These are phyloP conservation scores for Melitaea athalia DNA, from an alignment of 2,888 invertebrate genomes.

Conservation along the genomic window DNA sequence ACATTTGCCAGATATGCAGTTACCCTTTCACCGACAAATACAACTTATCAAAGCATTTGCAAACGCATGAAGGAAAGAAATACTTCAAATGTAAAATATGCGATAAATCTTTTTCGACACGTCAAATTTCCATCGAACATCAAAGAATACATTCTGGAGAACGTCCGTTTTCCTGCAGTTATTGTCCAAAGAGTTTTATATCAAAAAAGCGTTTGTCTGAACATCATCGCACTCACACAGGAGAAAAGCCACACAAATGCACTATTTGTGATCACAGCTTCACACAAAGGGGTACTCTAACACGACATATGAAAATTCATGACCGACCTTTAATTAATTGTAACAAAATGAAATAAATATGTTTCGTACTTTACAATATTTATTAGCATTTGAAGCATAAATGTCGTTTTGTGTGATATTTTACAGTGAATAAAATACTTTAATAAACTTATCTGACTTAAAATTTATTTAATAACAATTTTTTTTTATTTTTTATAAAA, in stretches of 20 bases:
- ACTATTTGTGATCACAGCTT: conserved; percentile 67
- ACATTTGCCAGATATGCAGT: conserved; percentile 67
- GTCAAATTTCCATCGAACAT: conserved; percentile 62
- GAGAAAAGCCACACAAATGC: conserved; percentile 72
- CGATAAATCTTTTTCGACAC: conserved; percentile 61
- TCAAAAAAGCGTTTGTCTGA: conserved; percentile 66
- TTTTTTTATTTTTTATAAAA: neutral
- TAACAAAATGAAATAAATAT: neutral
- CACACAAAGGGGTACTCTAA: conserved; percentile 70
- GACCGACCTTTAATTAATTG: conserved; percentile 43
- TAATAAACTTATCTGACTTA: conserved; percentile 4
- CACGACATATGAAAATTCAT: conserved; percentile 74
- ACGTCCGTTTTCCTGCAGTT: conserved; percentile 61
- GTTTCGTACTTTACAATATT: conserved; percentile 2
- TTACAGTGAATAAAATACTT: conserved; percentile 8
- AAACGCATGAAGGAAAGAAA: conserved; percentile 69
- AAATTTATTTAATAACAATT: conserved; percentile 5
- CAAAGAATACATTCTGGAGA: conserved; percentile 75
- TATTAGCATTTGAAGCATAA: conserved; percentile 6
- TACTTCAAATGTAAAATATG: conserved; percentile 69
- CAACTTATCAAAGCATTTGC: conserved; percentile 67
- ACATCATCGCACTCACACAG: conserved; percentile 71
- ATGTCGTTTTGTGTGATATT: neutral
- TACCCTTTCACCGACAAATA: conserved; percentile 70
- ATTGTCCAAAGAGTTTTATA: conserved; percentile 66